phyloP scores from a whole-genome alignment of 2,797 vertebrate species.

The Anomalospiza imberbis region DNA sequence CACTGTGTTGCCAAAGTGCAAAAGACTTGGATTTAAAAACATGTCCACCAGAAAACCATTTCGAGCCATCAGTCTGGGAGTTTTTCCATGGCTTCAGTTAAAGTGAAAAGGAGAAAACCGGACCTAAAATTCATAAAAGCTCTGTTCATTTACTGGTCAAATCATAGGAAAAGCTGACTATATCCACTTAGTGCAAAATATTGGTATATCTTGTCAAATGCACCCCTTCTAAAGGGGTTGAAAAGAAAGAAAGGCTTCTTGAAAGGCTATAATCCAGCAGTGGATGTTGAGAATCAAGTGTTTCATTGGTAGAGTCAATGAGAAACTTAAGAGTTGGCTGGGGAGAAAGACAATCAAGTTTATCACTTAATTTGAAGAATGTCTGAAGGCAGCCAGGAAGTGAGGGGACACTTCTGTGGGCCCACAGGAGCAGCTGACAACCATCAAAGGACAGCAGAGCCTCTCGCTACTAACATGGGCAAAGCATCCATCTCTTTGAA shows the following conservation, averaged over 20 bases:
- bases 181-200: not conserved
- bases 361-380: not conserved
- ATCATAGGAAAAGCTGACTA: not conserved
- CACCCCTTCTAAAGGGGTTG: not conserved
- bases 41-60: conserved; percentile 3
- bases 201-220: not conserved
- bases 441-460: not conserved
- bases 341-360: not conserved
- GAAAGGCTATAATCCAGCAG: not conserved
- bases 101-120: not conserved
- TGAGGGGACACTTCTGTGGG: not conserved
- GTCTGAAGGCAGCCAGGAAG: not conserved
- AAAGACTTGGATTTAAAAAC: conserved; percentile 27
- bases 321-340: not conserved
- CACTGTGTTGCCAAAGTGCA: not conserved
- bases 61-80: not conserved
- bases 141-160: not conserved
- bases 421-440: not conserved
- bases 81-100: conserved; percentile 5
- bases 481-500: rapidly evolving
- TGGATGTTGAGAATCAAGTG: not conserved
- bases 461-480: not conserved
- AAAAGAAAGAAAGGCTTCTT: not conserved
- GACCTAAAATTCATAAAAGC: not conserved
- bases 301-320: not conserved